Conservation (phyloP, 2,888 invertebrate species). For the Augiades crinisus region DNA sequence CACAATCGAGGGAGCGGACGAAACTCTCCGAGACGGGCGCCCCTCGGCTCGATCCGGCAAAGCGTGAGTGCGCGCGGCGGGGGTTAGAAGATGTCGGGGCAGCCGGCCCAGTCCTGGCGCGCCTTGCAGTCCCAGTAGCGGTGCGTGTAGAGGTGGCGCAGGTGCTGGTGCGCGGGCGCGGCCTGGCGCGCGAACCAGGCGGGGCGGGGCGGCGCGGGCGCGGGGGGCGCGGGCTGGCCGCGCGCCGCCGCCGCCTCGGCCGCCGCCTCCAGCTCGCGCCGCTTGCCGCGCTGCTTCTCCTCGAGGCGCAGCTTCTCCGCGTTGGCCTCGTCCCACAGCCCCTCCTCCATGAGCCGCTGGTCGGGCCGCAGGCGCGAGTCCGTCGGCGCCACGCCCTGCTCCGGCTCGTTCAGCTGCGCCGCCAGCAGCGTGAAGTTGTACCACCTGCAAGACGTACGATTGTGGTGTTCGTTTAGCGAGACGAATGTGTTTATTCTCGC, state of each 20-base stretch:
- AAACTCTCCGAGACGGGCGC: too few species aligned
- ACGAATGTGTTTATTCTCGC: too few species aligned
- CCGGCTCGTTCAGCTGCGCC: conserved; percentile 97
- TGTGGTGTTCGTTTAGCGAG: too few species aligned
- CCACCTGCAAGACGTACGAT: too few species aligned
- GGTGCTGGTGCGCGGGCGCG: conserved; percentile 77
- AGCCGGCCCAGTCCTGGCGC: conserved; percentile 92
- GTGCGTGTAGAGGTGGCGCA: conserved; percentile 89
- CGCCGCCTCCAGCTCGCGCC: conserved; percentile 89
- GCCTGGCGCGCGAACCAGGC: conserved; percentile 94
- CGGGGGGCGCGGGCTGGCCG: conserved; percentile 75
- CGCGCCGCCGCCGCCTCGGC: conserved; percentile 86
- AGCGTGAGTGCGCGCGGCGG: conserved; percentile 13
- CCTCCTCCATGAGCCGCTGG: conserved; percentile 98
- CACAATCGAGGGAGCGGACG: too few species aligned
- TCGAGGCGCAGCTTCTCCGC: conserved; percentile 91
- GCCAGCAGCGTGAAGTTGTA: conserved; percentile 98
- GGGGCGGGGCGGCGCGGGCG: conserved; percentile 86
- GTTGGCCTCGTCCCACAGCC: conserved; percentile 95
- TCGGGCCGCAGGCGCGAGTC: conserved; percentile 96
- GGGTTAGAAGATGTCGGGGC: conserved; percentile 93
- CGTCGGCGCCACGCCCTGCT: conserved; percentile 95
- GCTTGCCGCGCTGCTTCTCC: conserved; percentile 94
- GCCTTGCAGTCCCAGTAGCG: conserved; percentile 97
- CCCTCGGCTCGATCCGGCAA: not conserved